Evolutionary conservation across 2,113 vertebrate species (phyloP), one percentile per base, ranked within the genome.

Genomic region (Onychostruthus taczanowskii): DNA sequence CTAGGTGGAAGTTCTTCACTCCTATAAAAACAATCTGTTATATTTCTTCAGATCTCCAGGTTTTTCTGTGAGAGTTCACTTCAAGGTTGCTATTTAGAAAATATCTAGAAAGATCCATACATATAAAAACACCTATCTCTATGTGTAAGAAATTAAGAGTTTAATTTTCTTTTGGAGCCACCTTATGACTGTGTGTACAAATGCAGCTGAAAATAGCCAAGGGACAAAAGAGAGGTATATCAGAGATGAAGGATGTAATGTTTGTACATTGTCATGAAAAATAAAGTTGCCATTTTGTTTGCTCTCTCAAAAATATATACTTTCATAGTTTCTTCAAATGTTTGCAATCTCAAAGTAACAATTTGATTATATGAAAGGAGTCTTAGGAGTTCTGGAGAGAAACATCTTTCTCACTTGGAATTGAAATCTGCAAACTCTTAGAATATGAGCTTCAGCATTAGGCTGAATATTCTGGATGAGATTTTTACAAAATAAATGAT

Each of bases 41-140:
- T 35, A 27, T 43, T 85, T 76, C 41, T 64, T 75, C 53, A 56
- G 28, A 82, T 23, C 14, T 59, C 21, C 26, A 53, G 6, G 4
- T 72, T 90, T 92, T 56, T 11, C 23, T 55, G 23, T 39, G 33
- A 59, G 19, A 61, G 4, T 44, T 63, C 28, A 1, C 4, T 52
- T 77, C 31, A 80, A 75, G 7, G 10, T 44, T 49, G 10, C 2
- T 58, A 21, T 44, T 37, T 35, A 76, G 14, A 90, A 95, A 88
- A 86, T 37, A 37, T 24, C 28, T 68, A 39, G 58, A 58, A 88
- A 88, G 11, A 28, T n/a, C 10, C 63, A 14, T 27, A 44, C 1
- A 0, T 50, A 16, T n/a, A 37, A 64, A 44, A 47, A 20, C 23
- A 39, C 0, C 11, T 18, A 23, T 23, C 4, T 50, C 5, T 76